Percentiles rank a stretch among this genome's conserved stretches.
These are phyloP conservation scores for Branchinecta sandiegonensis DNA, from an alignment of 2,888 invertebrate species.

Conservation along the genomic window DNA sequence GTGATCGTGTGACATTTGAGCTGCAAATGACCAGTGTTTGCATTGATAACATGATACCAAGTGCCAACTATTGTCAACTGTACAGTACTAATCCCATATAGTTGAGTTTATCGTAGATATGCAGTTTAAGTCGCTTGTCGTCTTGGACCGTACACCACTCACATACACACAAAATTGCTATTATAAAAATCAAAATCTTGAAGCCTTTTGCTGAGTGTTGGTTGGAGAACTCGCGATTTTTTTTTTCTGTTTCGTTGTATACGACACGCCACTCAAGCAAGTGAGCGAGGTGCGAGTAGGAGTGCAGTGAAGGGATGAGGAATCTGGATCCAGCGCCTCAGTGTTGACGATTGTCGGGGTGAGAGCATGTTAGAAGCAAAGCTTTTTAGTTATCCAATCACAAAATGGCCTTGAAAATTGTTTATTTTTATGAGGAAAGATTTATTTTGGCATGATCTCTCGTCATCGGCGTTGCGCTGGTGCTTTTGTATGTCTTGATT, in stretches of 20 bases:
- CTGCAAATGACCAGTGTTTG: too few relatives aligned
- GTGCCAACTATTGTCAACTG: too few relatives aligned
- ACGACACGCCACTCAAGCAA: too few relatives aligned
- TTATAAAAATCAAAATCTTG: constrained; percentile 15
- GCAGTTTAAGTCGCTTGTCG: too few relatives aligned
- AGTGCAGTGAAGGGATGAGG: too few relatives aligned
- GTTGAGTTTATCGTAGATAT: too few relatives aligned
- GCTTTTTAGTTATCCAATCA: constrained; percentile 1
- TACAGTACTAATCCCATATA: too few relatives aligned
- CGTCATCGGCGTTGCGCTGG: background rate
- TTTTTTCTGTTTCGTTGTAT: background rate
- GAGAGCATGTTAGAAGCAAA: background rate
- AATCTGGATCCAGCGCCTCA: too few relatives aligned
- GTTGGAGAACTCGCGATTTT: background rate
- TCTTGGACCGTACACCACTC: background rate
- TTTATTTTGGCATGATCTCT: constrained; percentile 16
- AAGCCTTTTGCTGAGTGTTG: constrained; percentile 1
- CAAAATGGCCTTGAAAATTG: constrained; percentile 15
- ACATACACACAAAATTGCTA: constrained; percentile 13
- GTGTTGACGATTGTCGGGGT: too few relatives aligned
- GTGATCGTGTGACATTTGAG: too few relatives aligned
- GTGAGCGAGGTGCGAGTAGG: too few relatives aligned
- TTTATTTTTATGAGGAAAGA: constrained; percentile 14
- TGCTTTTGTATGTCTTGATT: background rate
- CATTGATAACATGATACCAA: too few relatives aligned